phyloP scores from a whole-genome alignment of 2,888 invertebrate genomes.

The Scaptomyza flava region DNA sequence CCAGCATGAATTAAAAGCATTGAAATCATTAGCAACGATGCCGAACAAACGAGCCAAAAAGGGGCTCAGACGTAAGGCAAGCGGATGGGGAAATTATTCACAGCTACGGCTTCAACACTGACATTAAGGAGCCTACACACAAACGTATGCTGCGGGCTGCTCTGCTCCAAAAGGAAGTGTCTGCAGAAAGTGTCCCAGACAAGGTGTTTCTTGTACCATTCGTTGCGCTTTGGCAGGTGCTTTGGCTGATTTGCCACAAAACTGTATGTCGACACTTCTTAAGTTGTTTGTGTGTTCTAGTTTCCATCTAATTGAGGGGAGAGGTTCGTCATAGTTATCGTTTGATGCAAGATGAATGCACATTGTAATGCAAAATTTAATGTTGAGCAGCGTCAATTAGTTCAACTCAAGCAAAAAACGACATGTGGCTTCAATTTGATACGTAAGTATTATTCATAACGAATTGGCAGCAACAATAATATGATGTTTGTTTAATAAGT shows the following conservation, averaged over 20 bases:
- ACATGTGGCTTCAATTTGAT: conserved; percentile 38
- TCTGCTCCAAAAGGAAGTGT: conserved; percentile 51
- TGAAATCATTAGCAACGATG: conserved; percentile 82
- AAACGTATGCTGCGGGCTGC: conserved; percentile 2
- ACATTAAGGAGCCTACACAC: conserved; percentile 47
- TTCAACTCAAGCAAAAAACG: conserved; percentile 25
- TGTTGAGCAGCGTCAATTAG: conserved; percentile 51
- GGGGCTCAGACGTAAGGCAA: conserved; percentile 17
- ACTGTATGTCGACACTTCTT: conserved; percentile 40
- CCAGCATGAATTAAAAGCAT: conserved; percentile 79
- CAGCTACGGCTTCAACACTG: conserved; percentile 74
- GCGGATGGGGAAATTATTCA: conserved; percentile 82
- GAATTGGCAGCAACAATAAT: conserved; percentile 20
- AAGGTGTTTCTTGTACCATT: conserved; percentile 70
- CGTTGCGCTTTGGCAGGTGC: conserved; percentile 70
- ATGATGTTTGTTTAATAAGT: background rate
- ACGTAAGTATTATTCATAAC: conserved; percentile 17
- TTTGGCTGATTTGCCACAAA: conserved; percentile 37
- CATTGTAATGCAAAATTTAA: conserved; percentile 68
- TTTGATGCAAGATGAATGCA: conserved; percentile 66
- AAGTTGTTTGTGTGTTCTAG: conserved; percentile 11
- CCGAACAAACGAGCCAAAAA: conserved; percentile 79
- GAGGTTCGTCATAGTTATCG: conserved; percentile 36
- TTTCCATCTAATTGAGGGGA: conserved; percentile 4
- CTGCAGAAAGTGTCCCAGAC: conserved; percentile 30